Percentiles rank a stretch among this genome's conserved stretches.
phyloP scores from a whole-genome alignment of 1,140 invertebrate genomes.

The Catajapyx aquilonaris region DNA sequence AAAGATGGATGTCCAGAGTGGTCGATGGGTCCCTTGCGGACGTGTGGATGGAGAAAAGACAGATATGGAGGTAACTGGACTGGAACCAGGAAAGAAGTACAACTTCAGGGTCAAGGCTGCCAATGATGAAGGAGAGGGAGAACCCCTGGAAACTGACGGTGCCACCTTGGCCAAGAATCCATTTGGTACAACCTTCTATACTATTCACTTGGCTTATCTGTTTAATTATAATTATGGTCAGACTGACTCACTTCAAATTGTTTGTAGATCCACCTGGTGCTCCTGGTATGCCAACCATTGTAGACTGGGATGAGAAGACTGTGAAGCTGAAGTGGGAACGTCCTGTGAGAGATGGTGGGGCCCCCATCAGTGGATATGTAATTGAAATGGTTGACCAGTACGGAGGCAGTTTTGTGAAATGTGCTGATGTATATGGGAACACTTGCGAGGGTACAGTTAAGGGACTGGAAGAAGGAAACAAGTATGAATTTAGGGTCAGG shows the following conservation, averaged over 20 bases:
- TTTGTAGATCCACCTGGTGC: conserved; percentile 51
- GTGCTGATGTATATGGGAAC: conserved; percentile 53
- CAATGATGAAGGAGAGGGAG: conserved; percentile 90
- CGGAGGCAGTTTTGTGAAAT: conserved; percentile 37
- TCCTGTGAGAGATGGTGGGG: conserved; percentile 84
- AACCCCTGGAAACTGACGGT: conserved; percentile 70
- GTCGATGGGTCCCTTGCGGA: conserved; percentile 66
- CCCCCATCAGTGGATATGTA: conserved; percentile 86
- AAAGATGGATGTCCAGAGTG: conserved; percentile 71
- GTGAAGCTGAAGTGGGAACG: conserved; percentile 91
- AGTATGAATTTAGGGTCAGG: conserved; percentile 83
- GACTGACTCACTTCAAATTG: too few relatives aligned
- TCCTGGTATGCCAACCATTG: conserved; percentile 78
- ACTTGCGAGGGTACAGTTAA: conserved; percentile 60
- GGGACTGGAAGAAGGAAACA: conserved; percentile 79
- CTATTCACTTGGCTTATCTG: too few relatives aligned
- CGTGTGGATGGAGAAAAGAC: conserved; percentile 71
- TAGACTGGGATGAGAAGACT: conserved; percentile 80
- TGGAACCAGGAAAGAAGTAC: conserved; percentile 82
- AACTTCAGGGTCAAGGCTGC: conserved; percentile 86
- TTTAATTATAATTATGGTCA: too few relatives aligned
- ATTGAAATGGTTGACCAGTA: conserved; percentile 69
- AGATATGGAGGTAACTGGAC: conserved; percentile 62
- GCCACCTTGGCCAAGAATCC: conserved; percentile 87
- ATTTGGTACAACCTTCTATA: conserved; percentile 60